Evolutionary conservation across 2,113 vertebrate genomes (phyloP), one percentile per base, ranked within the genome.

Genomic region (Todiramphus chloris): DNA sequence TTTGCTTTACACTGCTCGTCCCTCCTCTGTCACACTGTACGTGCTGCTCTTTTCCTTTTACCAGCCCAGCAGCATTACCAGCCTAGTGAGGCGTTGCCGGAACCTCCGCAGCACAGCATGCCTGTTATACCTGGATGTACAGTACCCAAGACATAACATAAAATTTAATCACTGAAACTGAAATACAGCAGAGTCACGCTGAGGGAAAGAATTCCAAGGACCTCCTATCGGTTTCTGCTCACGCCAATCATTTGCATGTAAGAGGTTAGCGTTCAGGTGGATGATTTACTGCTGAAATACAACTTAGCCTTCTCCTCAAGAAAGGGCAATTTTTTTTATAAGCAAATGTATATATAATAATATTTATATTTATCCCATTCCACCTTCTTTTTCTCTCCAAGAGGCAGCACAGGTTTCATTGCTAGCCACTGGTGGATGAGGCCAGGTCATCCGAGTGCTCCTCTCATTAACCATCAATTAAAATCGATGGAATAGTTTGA

Each of bases 401-500:
- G 50, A 72, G 35, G 67, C 67, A 86, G 62, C 14, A 37, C 33
- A 74, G 20, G 41, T 92, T 59, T 92, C 73, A 84, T 44, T 76
- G 51, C 68, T 87, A 75, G 31, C 44, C 21, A 76, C 9, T 62
- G 62, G n/a, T 69, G 67, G 79, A 74, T 85, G 70, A 55, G 5
- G 41, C 48, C 53, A 62, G 73, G 77, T 86, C 89, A 90, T 20
- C 15, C 3, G 44, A 94, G 44, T 31, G 53, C 41, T 87, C 62
- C 25, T 75, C 58, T 95, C 86, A 82, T 93, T 95, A 95, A 81
- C 37, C 44, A 25, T 58, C 92, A 93, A 93, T 92, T 95, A 95
- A 90, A 96, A 92, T 83, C 28, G 10, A 87, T 87, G n/a, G n/a
- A 72, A 82, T 82, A 87, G 44, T 94, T 94, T 78, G 62, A 84